Conservation (phyloP, 1,140 invertebrate species). For the Onthophagus taurus region DNA sequence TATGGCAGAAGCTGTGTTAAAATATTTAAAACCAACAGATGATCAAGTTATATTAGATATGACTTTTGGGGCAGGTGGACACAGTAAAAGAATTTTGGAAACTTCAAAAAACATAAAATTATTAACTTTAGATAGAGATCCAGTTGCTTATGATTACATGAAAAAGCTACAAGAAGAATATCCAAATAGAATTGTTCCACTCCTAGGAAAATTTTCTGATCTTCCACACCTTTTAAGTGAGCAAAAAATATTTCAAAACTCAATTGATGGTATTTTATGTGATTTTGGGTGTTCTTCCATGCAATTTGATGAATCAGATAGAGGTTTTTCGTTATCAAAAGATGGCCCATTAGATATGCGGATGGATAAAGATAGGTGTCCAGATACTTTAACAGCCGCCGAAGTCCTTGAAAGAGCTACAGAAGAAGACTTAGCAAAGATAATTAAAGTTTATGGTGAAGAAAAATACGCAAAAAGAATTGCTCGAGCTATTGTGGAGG, state of each 20-base stretch:
- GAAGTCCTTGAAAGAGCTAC: slow-evolving; percentile 74
- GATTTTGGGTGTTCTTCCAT: slow-evolving; percentile 95
- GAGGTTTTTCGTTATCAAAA: slow-evolving; percentile 79
- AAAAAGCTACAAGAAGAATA: slow-evolving; percentile 51
- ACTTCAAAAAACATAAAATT: slow-evolving; percentile 46
- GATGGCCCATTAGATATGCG: slow-evolving; percentile 91
- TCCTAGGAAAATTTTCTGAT: slow-evolving; percentile 83
- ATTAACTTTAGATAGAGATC: slow-evolving; percentile 84
- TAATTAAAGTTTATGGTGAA: slow-evolving; percentile 86
- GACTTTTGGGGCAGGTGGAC: slow-evolving; percentile 94
- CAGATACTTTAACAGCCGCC: slow-evolving; percentile 65
- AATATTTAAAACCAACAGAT: slow-evolving; percentile 52
- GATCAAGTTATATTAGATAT: slow-evolving; percentile 63
- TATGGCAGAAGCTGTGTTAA: slow-evolving; percentile 58
- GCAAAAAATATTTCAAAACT: slow-evolving; percentile 48
- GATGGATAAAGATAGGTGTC: slow-evolving; percentile 73
- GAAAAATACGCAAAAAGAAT: slow-evolving; percentile 82
- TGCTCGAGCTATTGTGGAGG: slow-evolving; percentile 78
- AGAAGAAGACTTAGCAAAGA: slow-evolving; percentile 68
- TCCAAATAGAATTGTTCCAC: slow-evolving; percentile 60
- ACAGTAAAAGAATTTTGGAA: slow-evolving; percentile 56
- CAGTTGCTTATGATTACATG: slow-evolving; percentile 60
- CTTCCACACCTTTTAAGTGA: slow-evolving; percentile 56
- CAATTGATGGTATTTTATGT: slow-evolving; percentile 81
- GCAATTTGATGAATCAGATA: slow-evolving; percentile 72